Conservation (phyloP, 2,888 invertebrate genomes). For the Apotomis capreana region DNA sequence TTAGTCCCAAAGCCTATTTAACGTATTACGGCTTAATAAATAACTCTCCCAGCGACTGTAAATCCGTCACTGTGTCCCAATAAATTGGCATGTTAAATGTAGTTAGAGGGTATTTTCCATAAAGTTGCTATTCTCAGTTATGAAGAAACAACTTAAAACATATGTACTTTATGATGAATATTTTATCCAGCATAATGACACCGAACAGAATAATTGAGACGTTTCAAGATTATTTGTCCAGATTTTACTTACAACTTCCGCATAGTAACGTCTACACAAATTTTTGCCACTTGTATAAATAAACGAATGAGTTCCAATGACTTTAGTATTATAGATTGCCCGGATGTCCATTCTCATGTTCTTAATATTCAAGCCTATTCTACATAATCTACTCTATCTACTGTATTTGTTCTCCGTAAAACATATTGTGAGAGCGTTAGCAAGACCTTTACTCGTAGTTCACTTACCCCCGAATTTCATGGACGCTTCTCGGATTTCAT, state of each 20-base stretch:
- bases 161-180: not conserved
- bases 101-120: not conserved
- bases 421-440: not conserved
- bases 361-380: not conserved
- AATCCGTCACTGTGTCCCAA: constrained; percentile 19
- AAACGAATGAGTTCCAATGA: no score
- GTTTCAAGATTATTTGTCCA: no score
- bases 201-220: no score
- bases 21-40: constrained; percentile 1
- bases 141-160: not conserved
- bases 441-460: not conserved
- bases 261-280: no score
- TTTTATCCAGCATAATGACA: not conserved
- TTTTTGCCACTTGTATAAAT: no score
- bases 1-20: constrained; percentile 13
- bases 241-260: no score
- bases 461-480: constrained; percentile 5
- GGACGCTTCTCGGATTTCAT: no score
- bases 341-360: no score
- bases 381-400: not conserved
- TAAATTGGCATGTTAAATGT: constrained; percentile 16
- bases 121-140: not conserved
- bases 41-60: constrained; percentile 1
- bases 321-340: no score
- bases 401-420: not conserved